These are phyloP conservation scores for Adineta ricciae DNA, from an alignment of 2,888 invertebrate genomes.

Conservation along the genomic window DNA sequence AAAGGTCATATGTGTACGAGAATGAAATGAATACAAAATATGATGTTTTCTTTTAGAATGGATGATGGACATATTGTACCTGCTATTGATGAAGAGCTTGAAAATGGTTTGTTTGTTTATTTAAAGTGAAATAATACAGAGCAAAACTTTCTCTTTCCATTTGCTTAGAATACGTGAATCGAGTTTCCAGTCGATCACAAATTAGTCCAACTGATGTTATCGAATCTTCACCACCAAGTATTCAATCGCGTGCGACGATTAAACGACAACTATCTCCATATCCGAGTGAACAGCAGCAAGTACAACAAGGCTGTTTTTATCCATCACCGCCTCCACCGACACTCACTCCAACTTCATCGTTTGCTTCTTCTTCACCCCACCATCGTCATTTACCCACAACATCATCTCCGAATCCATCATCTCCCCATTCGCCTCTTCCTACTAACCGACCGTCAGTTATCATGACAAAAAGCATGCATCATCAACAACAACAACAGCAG, in stretches of 20 bases:
- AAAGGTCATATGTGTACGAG: not conserved
- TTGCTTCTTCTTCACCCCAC: not conserved
- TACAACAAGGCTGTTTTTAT: not conserved
- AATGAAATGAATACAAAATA: too few relatives aligned
- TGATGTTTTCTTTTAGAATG: not conserved
- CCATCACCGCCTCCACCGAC: not conserved
- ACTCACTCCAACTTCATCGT: not conserved
- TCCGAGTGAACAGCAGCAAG: not conserved
- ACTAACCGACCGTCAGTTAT: not conserved
- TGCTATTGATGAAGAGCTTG: not conserved
- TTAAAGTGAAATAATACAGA: not conserved
- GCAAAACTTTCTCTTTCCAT: not conserved
- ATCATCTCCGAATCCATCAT: not conserved
- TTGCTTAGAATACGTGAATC: not conserved
- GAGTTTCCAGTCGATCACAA: not conserved
- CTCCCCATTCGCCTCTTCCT: not conserved
- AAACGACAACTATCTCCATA: not conserved
- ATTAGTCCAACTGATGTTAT: not conserved
- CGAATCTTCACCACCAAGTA: not conserved
- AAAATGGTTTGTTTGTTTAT: not conserved
- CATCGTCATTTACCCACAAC: not conserved
- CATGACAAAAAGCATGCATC: not conserved
- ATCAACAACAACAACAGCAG: not conserved
- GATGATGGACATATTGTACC: not conserved
- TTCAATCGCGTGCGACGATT: not conserved